phyloP scores from a whole-genome alignment of 1,140 invertebrate species.

The Drosophila auraria region DNA sequence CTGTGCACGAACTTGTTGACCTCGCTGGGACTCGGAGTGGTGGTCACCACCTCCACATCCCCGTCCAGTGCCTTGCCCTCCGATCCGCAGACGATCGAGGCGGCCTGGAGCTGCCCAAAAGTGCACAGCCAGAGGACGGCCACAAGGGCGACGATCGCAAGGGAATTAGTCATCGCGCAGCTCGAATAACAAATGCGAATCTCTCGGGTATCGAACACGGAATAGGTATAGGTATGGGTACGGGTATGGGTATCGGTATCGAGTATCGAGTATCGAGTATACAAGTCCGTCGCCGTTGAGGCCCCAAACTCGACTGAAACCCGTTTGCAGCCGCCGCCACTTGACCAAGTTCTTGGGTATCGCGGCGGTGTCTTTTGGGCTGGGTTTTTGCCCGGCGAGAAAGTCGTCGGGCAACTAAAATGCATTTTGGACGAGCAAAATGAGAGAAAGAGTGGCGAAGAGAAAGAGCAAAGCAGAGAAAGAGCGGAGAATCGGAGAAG shows the following conservation, averaged over 20 bases:
- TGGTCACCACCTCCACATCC: slow-evolving; percentile 1
- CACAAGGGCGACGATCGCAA: slow-evolving; percentile 3
- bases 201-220: neutral
- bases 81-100: slow-evolving; percentile 57
- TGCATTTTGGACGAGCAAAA: slow-evolving; percentile 38
- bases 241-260: neutral
- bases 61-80: slow-evolving; percentile 28
- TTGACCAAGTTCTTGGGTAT: slow-evolving; percentile 65
- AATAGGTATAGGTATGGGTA: neutral
- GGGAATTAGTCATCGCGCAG: slow-evolving; percentile 46
- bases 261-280: slow-evolving; percentile 26
- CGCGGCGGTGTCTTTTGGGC: slow-evolving; percentile 32
- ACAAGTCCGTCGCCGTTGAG: slow-evolving; percentile 40
- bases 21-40: slow-evolving; percentile 60
- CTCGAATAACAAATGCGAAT: neutral
- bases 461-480: neutral
- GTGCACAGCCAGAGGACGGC: slow-evolving; percentile 18
- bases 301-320: slow-evolving; percentile 69
- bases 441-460: slow-evolving; percentile 10
- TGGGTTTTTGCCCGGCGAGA: slow-evolving; percentile 39
- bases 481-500: neutral
- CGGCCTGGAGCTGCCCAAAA: slow-evolving; percentile 37
- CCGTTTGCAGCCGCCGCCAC: slow-evolving; percentile 59
- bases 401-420: slow-evolving; percentile 66
- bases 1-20: slow-evolving; percentile 72